A percentile compares a stretch with the other conserved stretches of the same genome.
These are phyloP conservation scores for Spinus olivaceus DNA, from an alignment of 2,797 vertebrate genomes.

Conservation along the genomic window DNA sequence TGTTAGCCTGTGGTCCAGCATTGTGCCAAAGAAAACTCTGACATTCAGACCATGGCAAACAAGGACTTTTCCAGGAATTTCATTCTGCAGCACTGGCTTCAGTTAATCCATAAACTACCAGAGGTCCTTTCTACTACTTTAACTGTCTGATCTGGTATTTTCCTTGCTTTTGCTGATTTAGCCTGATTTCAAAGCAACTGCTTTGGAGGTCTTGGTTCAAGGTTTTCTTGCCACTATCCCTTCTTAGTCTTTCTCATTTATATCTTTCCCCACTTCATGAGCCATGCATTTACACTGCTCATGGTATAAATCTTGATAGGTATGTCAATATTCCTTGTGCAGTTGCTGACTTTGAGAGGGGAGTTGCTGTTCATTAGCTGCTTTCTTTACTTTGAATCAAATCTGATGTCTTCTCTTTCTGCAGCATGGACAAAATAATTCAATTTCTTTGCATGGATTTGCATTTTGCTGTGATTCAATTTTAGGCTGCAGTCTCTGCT, in stretches of 20 bases:
- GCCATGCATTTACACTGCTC: background rate
- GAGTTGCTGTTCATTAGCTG: conserved; percentile 7
- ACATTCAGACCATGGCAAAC: background rate
- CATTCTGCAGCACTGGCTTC: background rate
- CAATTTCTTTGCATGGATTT: background rate
- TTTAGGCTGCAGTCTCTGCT: background rate
- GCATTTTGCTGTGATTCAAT: conserved; percentile 11
- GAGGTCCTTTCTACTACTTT: background rate
- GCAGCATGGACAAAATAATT: conserved; percentile 17
- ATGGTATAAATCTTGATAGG: background rate
- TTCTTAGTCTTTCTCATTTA: background rate
- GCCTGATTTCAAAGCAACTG: background rate
- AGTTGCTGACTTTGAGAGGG: background rate
- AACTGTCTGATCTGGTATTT: background rate
- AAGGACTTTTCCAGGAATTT: background rate
- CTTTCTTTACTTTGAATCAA: conserved; percentile 13
- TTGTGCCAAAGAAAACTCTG: background rate
- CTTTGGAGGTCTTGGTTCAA: background rate
- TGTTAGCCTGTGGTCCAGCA: background rate
- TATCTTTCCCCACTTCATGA: background rate
- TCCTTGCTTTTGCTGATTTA: background rate
- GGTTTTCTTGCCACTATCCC: background rate
- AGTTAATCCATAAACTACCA: background rate
- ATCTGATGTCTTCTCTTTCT: background rate
- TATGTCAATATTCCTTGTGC: background rate